Evolutionary conservation across 1,140 invertebrate genomes (phyloP), one percentile per base, ranked within the genome.

Genomic region (Anoplolepis gracilipes): DNA sequence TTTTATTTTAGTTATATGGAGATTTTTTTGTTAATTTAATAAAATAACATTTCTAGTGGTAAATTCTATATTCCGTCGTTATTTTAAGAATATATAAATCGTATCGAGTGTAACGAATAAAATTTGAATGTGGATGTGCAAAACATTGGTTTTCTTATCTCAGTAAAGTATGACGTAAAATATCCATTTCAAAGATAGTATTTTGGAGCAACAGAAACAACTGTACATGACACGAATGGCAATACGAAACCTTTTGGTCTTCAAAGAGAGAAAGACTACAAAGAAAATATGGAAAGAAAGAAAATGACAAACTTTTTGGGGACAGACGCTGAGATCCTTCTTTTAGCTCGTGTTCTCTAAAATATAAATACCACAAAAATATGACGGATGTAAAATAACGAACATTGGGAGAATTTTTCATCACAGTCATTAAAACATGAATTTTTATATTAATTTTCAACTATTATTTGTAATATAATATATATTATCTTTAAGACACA

Each of bases 191-290:
- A 64, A 79, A 13, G 16, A 49, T 49, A 4, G 16, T 16, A 25
- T 78, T 65, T 49, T 57, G 11, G 7, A 39, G 7, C 25, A 42
- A 46, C 25, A 62, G 42, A 46, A 28, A 22, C 19, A 28, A 62
- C 8, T 62, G 46, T 19, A 10, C 36, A 77, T 36, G 36, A 62
- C n/a, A 25, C 36, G 22, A 75, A 39, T 16, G 11, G 10, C 46
- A 78, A 78, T 46, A 65, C 4, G n/a, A 46, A 65, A 78, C 11
- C 7, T 73, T 57, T 11, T 76, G 30, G 11, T 36, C 13, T 42
- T 78, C 1, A 49, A 33, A 46, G 16, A 78, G 42, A 78, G 11
- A 13, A 77, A n/a, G 39, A 76, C 19, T 16, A 8, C 25, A 77
- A 30, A 65, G 22, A 36, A 78, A 49, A 49, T 78, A 42, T 42